Evolutionary conservation across 2,797 vertebrate species (phyloP).

Genomic region (Botia almorhae): DNA sequence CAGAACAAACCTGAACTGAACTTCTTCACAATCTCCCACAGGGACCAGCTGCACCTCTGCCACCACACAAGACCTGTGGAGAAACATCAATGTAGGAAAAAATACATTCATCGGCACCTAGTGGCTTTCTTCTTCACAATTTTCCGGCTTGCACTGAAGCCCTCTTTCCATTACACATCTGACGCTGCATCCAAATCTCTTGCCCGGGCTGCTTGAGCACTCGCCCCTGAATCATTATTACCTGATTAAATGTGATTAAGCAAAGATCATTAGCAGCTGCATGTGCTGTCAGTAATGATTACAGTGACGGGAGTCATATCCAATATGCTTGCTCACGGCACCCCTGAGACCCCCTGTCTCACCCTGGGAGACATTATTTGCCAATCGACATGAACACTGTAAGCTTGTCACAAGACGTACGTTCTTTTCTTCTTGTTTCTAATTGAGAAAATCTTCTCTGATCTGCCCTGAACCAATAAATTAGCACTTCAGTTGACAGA

Average conservation of each 20-base stretch:
- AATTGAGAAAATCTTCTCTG: slow-evolving; percentile 20
- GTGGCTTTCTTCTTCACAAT: background rate
- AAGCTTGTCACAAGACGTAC: slow-evolving; percentile 38
- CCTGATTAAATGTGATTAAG: slow-evolving; percentile 85
- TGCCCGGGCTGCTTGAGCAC: slow-evolving; percentile 51
- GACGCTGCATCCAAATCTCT: slow-evolving; percentile 19
- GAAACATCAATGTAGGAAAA: slow-evolving; percentile 24
- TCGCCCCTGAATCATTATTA: slow-evolving; percentile 82
- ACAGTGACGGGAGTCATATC: slow-evolving; percentile 75
- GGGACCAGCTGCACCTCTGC: slow-evolving; percentile 29
- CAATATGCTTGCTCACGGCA: slow-evolving; percentile 66
- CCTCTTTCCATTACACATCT: background rate
- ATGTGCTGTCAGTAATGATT: slow-evolving; percentile 84
- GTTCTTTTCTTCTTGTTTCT: slow-evolving; percentile 15
- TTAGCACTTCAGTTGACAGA: slow-evolving; percentile 40
- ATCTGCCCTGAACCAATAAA: slow-evolving; percentile 47
- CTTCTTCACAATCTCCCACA: background rate
- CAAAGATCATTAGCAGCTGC: slow-evolving; percentile 85
- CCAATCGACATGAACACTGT: slow-evolving; percentile 61
- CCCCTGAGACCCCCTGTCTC: slow-evolving; percentile 62
- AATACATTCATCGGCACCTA: background rate
- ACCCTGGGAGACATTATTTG: slow-evolving; percentile 74
- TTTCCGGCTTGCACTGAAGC: background rate
- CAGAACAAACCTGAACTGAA: slow-evolving; percentile 33
- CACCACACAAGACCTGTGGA: background rate